Evolutionary conservation across 2,113 vertebrate species (phyloP).

Genomic region (Pollachius pollachius): DNA sequence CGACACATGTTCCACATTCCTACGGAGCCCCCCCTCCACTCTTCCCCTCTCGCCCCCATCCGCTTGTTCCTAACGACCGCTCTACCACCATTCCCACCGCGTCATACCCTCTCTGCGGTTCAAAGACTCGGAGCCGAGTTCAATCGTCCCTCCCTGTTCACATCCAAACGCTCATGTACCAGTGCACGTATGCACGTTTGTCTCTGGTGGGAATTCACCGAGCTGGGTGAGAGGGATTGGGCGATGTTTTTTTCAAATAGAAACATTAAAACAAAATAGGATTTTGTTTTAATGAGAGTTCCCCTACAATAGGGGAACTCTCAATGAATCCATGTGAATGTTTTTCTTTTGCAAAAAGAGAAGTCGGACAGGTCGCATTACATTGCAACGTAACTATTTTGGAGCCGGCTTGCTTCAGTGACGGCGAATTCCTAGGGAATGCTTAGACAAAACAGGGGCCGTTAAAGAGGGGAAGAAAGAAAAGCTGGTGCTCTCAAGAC

Average conservation of each 20-base stretch:
- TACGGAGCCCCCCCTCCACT: not conserved
- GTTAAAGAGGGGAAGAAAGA: not conserved
- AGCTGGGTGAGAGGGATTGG: too few relatives aligned
- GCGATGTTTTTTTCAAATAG: too few relatives aligned
- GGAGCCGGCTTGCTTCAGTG: too few relatives aligned
- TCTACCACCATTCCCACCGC: not conserved
- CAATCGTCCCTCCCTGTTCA: not conserved
- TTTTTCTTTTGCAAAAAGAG: not conserved
- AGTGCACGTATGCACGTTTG: not conserved
- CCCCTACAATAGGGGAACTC: not conserved
- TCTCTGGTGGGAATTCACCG: too few relatives aligned
- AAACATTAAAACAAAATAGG: too few relatives aligned
- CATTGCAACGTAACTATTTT: not conserved
- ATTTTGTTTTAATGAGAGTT: not conserved
- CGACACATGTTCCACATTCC: constrained; percentile 1
- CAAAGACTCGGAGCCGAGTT: not conserved
- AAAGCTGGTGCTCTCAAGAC: not conserved
- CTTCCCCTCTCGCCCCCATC: too few relatives aligned
- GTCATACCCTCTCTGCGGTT: not conserved
- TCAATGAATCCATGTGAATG: not conserved
- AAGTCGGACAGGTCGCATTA: not conserved
- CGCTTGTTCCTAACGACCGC: too few relatives aligned
- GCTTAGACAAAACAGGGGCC: not conserved
- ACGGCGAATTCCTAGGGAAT: not conserved
- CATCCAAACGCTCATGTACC: not conserved